These are phyloP conservation scores for Eospalax fontanierii DNA, from an alignment of 2,797 vertebrate genomes.

Conservation along the genomic window DNA sequence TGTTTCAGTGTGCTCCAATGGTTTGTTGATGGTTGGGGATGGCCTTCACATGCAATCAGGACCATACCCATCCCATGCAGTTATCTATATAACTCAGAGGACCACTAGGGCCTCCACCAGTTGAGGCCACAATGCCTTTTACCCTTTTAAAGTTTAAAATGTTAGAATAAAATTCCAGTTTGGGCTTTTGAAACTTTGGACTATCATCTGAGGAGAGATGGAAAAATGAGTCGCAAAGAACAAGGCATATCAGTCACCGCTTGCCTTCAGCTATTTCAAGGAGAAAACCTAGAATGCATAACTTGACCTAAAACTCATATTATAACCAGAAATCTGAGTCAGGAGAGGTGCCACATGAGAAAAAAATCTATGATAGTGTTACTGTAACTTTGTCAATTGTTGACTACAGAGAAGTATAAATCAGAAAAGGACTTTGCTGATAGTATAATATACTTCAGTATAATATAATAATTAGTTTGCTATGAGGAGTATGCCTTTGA, in stretches of 20 bases:
- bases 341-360: not conserved
- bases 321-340: not conserved
- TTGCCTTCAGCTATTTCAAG: not conserved
- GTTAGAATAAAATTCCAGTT: slow-evolving; percentile 54
- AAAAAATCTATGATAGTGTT: not conserved
- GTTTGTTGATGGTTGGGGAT: slow-evolving; percentile 83
- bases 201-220: not conserved
- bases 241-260: not conserved
- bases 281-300: not conserved
- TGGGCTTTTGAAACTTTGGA: not conserved
- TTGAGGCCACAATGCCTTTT: slow-evolving; percentile 74
- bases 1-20: slow-evolving; percentile 81
- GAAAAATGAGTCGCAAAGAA: not conserved
- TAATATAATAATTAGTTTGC: no score
- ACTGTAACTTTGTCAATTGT: not conserved
- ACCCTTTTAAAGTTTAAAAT: slow-evolving; percentile 60
- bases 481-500: no score
- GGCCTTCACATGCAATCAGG: slow-evolving; percentile 72
- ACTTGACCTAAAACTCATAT: not conserved
- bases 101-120: slow-evolving; percentile 6
- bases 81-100: slow-evolving; percentile 72
- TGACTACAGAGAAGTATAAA: not conserved
- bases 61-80: slow-evolving; percentile 57
- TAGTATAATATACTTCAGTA: not conserved
- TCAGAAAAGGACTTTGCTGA: not conserved